These are phyloP conservation scores for Chymomyza amoena DNA, from an alignment of 2,888 invertebrate genomes.

Conservation along the genomic window DNA sequence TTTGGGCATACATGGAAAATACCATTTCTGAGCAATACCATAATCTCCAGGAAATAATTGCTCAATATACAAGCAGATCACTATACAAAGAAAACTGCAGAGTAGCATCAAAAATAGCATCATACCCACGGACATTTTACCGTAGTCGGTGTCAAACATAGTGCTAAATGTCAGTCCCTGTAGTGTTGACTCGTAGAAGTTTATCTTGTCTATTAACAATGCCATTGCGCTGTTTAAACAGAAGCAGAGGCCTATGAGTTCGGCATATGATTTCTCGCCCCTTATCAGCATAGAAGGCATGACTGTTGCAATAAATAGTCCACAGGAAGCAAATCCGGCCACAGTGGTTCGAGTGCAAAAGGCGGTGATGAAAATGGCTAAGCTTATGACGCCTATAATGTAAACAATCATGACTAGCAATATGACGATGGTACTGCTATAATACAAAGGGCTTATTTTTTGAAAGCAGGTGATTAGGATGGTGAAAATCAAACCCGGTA, in stretches of 20 bases:
- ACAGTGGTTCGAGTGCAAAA: too few relatives aligned
- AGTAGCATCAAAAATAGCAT: conserved; percentile 83
- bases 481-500: conserved; percentile 22
- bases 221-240: conserved; percentile 82
- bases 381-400: too few relatives aligned
- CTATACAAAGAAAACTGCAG: conserved; percentile 80
- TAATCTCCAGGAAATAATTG: conserved; percentile 91
- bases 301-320: too few relatives aligned
- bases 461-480: background rate
- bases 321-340: too few relatives aligned
- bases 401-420: too few relatives aligned
- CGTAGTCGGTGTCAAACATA: conserved; percentile 81
- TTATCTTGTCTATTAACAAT: conserved; percentile 72
- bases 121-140: conserved; percentile 84
- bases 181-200: conserved; percentile 83
- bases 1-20: conserved; percentile 88
- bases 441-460: too few relatives aligned
- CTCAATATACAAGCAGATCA: conserved; percentile 90
- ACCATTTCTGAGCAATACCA: conserved; percentile 88
- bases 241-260: too few relatives aligned
- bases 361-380: too few relatives aligned
- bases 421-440: too few relatives aligned
- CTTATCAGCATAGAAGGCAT: too few relatives aligned
- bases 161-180: conserved; percentile 80
- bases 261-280: too few relatives aligned